These are phyloP conservation scores for Lepidochrysops patricia DNA, from an alignment of 2,888 invertebrate species.

Conservation along the genomic window DNA sequence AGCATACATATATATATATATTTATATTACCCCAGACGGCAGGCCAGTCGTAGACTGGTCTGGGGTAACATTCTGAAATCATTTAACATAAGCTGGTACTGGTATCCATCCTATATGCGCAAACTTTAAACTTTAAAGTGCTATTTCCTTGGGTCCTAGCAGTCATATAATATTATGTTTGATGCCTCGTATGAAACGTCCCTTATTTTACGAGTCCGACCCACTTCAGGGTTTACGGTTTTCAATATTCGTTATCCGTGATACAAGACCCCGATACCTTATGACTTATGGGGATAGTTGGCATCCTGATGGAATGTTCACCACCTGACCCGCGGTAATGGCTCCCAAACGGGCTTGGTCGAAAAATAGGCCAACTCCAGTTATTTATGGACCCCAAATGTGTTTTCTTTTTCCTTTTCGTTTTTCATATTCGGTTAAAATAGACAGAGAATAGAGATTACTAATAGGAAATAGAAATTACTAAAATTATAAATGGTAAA, in stretches of 20 bases:
- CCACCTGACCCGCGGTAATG: not conserved
- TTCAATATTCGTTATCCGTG: constrained; percentile 53
- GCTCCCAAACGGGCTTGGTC: not conserved
- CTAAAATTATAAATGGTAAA: too few relatives aligned
- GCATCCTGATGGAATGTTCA: constrained; percentile 4
- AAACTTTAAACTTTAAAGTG: too few relatives aligned
- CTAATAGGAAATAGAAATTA: too few relatives aligned
- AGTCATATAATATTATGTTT: not conserved
- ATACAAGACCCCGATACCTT: constrained; percentile 21
- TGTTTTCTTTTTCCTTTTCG: not conserved
- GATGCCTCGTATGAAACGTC: constrained; percentile 35
- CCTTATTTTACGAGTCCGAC: constrained; percentile 52
- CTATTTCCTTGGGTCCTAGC: too few relatives aligned
- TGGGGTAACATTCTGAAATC: too few relatives aligned
- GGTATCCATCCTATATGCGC: too few relatives aligned
- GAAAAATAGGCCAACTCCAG: not conserved
- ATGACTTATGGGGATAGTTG: constrained; percentile 25
- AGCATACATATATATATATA: too few relatives aligned
- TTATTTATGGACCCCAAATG: not conserved
- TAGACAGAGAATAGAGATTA: too few relatives aligned
- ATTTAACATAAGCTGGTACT: too few relatives aligned
- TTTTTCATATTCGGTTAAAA: too few relatives aligned
- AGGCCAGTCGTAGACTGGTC: too few relatives aligned
- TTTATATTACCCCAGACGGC: too few relatives aligned
- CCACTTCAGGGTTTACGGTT: constrained; percentile 63